Evolutionary conservation across 2,888 invertebrate species (phyloP).

Genomic region (Melanophora roralis): DNA sequence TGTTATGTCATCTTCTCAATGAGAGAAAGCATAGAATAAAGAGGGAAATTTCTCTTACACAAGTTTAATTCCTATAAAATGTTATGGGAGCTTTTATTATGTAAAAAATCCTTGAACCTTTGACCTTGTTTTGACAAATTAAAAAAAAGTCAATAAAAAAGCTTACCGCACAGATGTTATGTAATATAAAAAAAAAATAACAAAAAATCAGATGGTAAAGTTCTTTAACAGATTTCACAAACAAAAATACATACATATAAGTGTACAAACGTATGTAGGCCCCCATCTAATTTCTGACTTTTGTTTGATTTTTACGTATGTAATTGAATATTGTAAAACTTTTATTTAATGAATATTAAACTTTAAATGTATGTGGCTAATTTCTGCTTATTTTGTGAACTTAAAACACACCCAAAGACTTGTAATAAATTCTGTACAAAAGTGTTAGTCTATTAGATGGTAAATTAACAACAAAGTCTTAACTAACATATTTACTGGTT

Average conservation of each 20-base stretch:
- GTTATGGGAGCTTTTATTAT: slow-evolving; percentile 57
- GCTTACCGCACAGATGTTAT: slow-evolving; percentile 46
- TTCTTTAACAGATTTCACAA: not conserved
- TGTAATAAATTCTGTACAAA: too few relatives aligned
- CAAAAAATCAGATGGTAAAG: not conserved
- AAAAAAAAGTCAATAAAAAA: not conserved
- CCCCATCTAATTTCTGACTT: not conserved
- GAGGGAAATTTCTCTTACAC: slow-evolving; percentile 6
- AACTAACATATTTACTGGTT: too few relatives aligned
- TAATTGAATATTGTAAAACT: too few relatives aligned
- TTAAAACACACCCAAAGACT: too few relatives aligned
- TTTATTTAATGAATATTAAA: too few relatives aligned
- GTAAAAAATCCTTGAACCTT: slow-evolving; percentile 54
- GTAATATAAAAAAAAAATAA: slow-evolving; percentile 48
- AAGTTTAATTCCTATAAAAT: not conserved
- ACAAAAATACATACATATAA: not conserved
- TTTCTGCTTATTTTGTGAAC: too few relatives aligned
- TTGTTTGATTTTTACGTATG: too few relatives aligned
- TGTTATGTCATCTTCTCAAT: slow-evolving; percentile 35
- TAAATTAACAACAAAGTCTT: too few relatives aligned
- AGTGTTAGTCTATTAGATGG: too few relatives aligned
- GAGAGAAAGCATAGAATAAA: slow-evolving; percentile 12
- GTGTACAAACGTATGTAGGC: too few relatives aligned
- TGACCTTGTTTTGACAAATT: slow-evolving; percentile 54
- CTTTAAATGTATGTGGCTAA: too few relatives aligned